Conservation (phyloP, 2,797 vertebrate genomes). For the Enteromius treurensis region DNA sequence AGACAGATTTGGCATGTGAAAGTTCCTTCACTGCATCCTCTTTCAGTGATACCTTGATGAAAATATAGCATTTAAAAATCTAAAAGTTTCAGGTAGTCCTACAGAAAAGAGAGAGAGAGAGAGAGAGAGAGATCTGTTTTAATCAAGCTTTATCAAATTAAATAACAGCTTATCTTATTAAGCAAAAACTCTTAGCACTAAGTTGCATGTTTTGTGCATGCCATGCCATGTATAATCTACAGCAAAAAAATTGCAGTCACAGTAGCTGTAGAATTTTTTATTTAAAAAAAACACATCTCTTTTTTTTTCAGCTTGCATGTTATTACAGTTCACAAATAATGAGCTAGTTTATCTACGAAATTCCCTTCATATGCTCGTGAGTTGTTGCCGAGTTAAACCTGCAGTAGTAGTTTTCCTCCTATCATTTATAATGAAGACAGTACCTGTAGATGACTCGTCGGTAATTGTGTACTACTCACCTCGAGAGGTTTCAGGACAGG, state of each 20-base stretch:
- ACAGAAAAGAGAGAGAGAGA: background rate
- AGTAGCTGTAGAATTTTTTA: background rate
- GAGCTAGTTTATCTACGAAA: background rate
- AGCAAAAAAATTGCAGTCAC: background rate
- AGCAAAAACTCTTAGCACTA: background rate
- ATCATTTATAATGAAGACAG: background rate
- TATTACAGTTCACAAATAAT: background rate
- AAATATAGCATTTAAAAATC: background rate
- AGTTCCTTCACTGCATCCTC: background rate
- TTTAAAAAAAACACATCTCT: background rate
- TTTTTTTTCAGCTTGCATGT: background rate
- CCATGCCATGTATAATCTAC: background rate
- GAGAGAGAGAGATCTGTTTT: background rate
- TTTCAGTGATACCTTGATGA: background rate
- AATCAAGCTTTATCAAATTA: background rate
- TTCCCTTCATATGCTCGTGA: background rate
- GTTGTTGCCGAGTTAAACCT: background rate
- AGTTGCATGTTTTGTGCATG: background rate
- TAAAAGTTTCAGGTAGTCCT: background rate
- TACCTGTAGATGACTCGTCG: background rate
- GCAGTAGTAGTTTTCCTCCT: background rate
- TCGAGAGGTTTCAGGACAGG: background rate
- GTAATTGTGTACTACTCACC: constrained; percentile 18
- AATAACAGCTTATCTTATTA: background rate
- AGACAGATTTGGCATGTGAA: background rate